A percentile compares a stretch with the other conserved stretches of the same genome.
Evolutionary conservation across 2,888 invertebrate species (phyloP).

Genomic region (Chymomyza procnemis): DNA sequence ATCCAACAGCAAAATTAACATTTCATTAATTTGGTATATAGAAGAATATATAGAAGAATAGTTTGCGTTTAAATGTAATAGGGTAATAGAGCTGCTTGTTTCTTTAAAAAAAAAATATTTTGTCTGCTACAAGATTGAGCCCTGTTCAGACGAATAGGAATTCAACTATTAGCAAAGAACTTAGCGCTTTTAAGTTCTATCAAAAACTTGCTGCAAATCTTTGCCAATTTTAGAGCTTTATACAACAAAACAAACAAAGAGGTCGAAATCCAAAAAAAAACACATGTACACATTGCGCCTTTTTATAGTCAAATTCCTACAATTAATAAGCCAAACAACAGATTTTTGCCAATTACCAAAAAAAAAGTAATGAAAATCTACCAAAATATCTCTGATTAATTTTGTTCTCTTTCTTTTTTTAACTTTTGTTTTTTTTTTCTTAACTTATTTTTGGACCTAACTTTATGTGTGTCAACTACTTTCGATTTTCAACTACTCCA

Average conservation of each 20-base stretch:
- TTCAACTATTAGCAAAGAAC: too few species aligned
- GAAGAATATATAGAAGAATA: too few species aligned
- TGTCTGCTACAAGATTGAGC: too few species aligned
- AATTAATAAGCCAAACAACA: slow-evolving; percentile 13
- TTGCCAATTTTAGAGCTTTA: background rate
- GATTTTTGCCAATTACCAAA: slow-evolving; percentile 7
- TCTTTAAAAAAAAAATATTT: too few species aligned
- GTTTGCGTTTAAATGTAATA: too few species aligned
- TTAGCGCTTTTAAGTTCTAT: too few species aligned
- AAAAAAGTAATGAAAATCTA: slow-evolving; percentile 12
- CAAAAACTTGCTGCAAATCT: background rate
- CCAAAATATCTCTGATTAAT: slow-evolving; percentile 10
- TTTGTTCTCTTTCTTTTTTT: slow-evolving; percentile 42
- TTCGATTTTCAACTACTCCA: slow-evolving; percentile 39
- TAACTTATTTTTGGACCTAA: slow-evolving; percentile 41
- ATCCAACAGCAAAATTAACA: too few species aligned
- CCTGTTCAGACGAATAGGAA: too few species aligned
- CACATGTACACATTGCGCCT: background rate
- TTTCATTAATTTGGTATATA: too few species aligned
- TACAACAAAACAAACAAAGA: background rate
- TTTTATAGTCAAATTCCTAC: background rate
- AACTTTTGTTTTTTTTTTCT: slow-evolving; percentile 31
- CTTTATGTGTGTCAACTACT: slow-evolving; percentile 76
- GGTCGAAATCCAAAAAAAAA: background rate
- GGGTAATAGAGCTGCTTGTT: too few species aligned